Base-by-base conservation (phyloP, 1,140 invertebrate species). In the Calephelis nemesis region DNA sequence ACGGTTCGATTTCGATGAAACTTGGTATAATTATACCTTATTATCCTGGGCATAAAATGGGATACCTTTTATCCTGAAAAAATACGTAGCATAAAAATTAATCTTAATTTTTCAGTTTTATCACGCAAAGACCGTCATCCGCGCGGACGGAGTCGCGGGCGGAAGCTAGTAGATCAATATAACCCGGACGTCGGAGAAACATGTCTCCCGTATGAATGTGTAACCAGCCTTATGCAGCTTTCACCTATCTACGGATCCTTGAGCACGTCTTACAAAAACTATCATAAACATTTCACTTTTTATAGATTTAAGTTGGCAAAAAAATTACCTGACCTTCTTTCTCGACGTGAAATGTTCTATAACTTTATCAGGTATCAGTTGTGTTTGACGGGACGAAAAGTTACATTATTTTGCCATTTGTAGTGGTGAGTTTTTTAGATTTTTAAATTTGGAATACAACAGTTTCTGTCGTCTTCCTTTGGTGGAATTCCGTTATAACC, bases 171-270 rank as follows among this genome's bases (percentile, higher is more conserved):
- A 19, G n/a, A n/a, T 19, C 19, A 19, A 19, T 3, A 19, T 19
- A 19, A 19, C 19, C 19, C 19, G 19, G 19, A 19, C 19, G 19
- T 0, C 19, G 19, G 42, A 42, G 42, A 8, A 8, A 42, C 1
- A 7, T 7, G 6, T 0, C 42, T 42, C 42, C 42, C 8, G 42
- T 8, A 8, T 42, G 42, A 42, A 42, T 42, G 42, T 42, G 42
- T 7, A 42, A 42, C 42, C 42, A 42, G 42, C 42, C 42, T 42
- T 42, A 42, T 7, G 42, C 42, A 65, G 73, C 73, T 77, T 77
- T 77, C 75, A 71, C 73, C 69, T 67, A 72, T 73, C 75, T 42
- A 74, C 75, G 73, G 75, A 77, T 74, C 73, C 72, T 65, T 69
- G 63, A 52, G 66, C 47, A 49, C 67, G 54, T 4, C 10, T 68